Evolutionary conservation across 2,888 invertebrate species (phyloP).

Genomic region (Aleiodes testaceus): DNA sequence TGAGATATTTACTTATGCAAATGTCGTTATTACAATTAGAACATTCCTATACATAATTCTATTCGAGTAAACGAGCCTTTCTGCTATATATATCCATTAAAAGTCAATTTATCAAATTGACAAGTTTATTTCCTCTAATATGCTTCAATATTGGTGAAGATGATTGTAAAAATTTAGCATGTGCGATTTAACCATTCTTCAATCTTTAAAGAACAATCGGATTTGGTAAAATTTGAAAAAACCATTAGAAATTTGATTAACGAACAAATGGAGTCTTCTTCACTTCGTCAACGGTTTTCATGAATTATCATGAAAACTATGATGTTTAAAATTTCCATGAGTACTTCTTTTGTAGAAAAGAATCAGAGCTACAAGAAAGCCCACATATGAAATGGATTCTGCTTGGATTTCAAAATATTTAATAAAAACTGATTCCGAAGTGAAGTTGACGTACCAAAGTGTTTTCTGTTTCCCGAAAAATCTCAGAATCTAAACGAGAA

Average conservation of each 20-base stretch:
- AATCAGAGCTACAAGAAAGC: no score
- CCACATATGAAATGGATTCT: no score
- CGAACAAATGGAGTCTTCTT: no score
- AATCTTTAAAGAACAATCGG: slow-evolving; percentile 41
- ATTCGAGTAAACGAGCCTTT: slow-evolving; percentile 30
- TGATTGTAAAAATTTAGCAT: slow-evolving; percentile 46
- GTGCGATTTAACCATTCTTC: slow-evolving; percentile 33
- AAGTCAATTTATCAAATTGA: slow-evolving; percentile 42
- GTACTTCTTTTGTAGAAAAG: not conserved
- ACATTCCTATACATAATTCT: slow-evolving; percentile 44
- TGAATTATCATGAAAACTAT: no score
- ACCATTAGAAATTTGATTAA: not conserved
- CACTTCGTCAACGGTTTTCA: no score
- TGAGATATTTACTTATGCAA: slow-evolving; percentile 46
- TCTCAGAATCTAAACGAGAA: no score
- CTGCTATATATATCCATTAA: slow-evolving; percentile 5
- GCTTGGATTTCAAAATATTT: no score
- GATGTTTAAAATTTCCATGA: not conserved
- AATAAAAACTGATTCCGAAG: no score
- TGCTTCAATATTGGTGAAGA: slow-evolving; percentile 40
- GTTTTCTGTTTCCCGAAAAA: no score
- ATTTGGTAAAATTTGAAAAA: slow-evolving; percentile 29
- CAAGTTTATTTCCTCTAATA: slow-evolving; percentile 43
- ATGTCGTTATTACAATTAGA: slow-evolving; percentile 27
- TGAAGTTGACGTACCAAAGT: no score